A percentile compares a stretch with the other conserved stretches of the same genome.
phyloP scores from a whole-genome alignment of 23 tunicate species.

The Ascidia mentula region DNA sequence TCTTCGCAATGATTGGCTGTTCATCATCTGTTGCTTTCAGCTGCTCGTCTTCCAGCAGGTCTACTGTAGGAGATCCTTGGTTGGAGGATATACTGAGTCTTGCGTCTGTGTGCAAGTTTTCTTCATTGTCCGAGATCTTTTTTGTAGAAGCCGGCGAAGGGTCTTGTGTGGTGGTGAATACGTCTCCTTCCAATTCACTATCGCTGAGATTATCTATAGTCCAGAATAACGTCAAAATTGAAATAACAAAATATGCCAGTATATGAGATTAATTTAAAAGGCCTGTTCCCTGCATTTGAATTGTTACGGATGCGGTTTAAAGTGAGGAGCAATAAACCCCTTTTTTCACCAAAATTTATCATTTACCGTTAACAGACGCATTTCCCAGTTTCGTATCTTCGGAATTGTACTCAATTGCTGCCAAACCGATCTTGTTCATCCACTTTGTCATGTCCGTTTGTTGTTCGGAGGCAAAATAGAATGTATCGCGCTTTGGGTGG shows the following conservation, averaged over 20 bases:
- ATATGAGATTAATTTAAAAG: too few relatives aligned
- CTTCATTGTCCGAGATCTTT: background rate
- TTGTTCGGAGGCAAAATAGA: conserved; percentile 86
- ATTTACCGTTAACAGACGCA: too few relatives aligned
- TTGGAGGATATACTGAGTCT: background rate
- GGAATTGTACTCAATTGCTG: conserved; percentile 69
- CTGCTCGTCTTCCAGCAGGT: background rate
- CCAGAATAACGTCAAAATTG: too few relatives aligned
- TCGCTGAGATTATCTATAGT: too few relatives aligned
- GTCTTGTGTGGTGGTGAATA: too few relatives aligned
- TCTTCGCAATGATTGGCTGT: background rate
- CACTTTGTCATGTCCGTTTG: conserved; percentile 88
- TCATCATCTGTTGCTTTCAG: background rate
- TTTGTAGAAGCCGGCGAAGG: conserved; percentile 1
- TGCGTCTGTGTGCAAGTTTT: conserved; percentile 23
- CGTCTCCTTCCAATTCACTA: too few relatives aligned
- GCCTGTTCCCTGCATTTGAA: too few relatives aligned
- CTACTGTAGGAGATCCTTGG: background rate
- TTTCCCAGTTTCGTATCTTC: background rate
- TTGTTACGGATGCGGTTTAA: too few relatives aligned
- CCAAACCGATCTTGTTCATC: conserved; percentile 96
- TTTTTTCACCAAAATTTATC: too few relatives aligned
- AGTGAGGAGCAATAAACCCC: too few relatives aligned
- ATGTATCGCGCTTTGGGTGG: conserved; percentile 79
- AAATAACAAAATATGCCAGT: too few relatives aligned